Percentiles rank a stretch among this genome's conserved stretches.
These are phyloP conservation scores for Aselliscus stoliczkanus DNA, from an alignment of 2,797 vertebrate species.

Conservation along the genomic window DNA sequence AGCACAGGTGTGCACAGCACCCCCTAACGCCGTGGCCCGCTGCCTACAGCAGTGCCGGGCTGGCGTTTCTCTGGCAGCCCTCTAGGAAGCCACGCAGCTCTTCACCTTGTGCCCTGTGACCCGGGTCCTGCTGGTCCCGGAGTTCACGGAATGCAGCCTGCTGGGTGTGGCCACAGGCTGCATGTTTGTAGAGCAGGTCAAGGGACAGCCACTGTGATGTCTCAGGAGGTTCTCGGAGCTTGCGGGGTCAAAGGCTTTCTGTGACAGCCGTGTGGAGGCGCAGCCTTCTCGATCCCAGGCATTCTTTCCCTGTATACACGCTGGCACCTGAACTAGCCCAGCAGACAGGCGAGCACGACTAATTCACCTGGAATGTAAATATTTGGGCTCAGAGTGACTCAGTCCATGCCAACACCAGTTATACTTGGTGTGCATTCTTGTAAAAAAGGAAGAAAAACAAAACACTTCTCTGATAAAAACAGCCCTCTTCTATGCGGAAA, in stretches of 20 bases:
- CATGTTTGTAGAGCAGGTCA: neutral
- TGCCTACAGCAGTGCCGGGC: rapidly evolving
- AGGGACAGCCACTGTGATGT: rapidly evolving
- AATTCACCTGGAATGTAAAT: neutral
- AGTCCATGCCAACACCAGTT: neutral
- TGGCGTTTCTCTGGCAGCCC: neutral
- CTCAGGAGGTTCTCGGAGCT: neutral
- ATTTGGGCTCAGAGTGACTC: conserved; percentile 9
- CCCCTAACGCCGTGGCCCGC: neutral
- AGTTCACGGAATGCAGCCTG: neutral
- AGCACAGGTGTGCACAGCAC: neutral
- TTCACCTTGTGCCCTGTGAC: neutral
- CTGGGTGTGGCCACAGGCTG: rapidly evolving
- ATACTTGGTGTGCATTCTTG: neutral
- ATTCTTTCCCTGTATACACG: rapidly evolving
- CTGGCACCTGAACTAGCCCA: neutral
- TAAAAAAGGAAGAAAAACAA: conserved; percentile 9
- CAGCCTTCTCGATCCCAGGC: rapidly evolving
- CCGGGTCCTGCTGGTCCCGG: neutral
- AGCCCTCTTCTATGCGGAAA: neutral
- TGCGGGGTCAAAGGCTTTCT: rapidly evolving
- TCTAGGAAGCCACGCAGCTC: no score
- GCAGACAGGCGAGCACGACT: rapidly evolving
- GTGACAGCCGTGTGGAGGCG: rapidly evolving
- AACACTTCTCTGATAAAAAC: neutral